Base-by-base conservation (phyloP, 2,888 invertebrate species). In the Patella pellucida region DNA sequence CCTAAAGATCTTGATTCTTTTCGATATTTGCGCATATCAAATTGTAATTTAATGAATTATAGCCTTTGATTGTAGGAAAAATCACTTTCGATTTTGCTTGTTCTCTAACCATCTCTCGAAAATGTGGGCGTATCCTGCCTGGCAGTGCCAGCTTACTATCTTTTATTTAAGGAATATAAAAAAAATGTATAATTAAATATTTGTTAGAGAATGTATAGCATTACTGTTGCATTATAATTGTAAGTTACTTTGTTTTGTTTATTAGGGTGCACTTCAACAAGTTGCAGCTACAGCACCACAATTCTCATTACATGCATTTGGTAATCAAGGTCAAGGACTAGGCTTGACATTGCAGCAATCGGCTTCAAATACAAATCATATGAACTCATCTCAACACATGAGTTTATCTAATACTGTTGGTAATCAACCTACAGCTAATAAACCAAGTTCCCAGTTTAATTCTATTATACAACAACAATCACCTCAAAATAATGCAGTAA, bases 261-360 rank as follows among this genome's bases (percentile, higher is more conserved):
- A 41, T 3, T 82, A 87, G 83, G 86, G 84, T 27, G 81, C 86
- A 12, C 81, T 87, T 19, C 86, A 86, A 74, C 86, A 86, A 71
- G 83, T 82, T 69, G 91, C 92, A 19, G 83, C 82, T 27, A 77
- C 79, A 56, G 83, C 79, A 14, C 82, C 83, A 27, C 83, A 82
- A 68, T 87, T 85, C 75, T 85, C 86, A 56, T 73, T 85, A 69
- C 84, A 86, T 67, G 73, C 87, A 9, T 88, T 85, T 79, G 86
- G 87, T 67, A 86, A 83, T 70, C 89, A 88, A 77, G 84, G 86
- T 12, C 84, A 85, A 68, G 82, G 80, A 16, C 78, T 88, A 52
- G 85, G 84, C 68, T 79, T 86, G 14, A 75, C 85, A 23, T 74
- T 88, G 68, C 87, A 75, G 75, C 82, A 76, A 68, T 79, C 71